Evolutionary conservation across 2,797 vertebrate genomes (phyloP).

Genomic region (Chiropotes sagulatus): DNA sequence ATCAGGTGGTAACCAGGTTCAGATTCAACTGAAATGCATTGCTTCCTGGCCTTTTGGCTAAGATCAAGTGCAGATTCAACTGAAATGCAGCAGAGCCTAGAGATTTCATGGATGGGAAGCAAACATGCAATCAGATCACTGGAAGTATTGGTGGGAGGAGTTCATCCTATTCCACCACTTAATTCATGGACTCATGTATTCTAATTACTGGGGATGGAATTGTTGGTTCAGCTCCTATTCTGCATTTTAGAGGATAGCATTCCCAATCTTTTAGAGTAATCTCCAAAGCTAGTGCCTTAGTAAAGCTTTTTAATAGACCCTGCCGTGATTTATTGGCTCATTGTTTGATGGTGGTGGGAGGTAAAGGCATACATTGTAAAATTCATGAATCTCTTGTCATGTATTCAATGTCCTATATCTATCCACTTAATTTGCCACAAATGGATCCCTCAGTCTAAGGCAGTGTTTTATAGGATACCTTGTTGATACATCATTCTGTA

Average conservation of each 20-base stretch:
- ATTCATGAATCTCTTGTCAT: not conserved
- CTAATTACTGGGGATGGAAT: not conserved
- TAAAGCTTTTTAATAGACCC: not conserved
- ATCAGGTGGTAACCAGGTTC: not conserved
- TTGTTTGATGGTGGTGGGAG: not conserved
- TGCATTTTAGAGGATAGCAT: not conserved
- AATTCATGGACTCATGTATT: not conserved
- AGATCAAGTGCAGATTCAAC: not conserved
- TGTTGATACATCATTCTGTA: not conserved
- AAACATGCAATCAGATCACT: not conserved
- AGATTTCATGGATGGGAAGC: not conserved
- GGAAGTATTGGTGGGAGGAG: not conserved
- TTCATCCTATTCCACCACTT: not conserved
- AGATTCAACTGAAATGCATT: not conserved
- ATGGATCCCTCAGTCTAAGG: not conserved
- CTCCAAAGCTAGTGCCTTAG: not conserved
- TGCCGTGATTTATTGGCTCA: not conserved
- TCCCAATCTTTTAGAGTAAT: not conserved
- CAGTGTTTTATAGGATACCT: not conserved
- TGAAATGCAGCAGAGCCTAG: not conserved
- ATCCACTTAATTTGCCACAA: not conserved
- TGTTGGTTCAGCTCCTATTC: not conserved
- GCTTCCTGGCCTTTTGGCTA: no score
- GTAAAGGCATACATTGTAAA: not conserved
- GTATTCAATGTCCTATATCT: not conserved